Evolutionary conservation across 1,140 invertebrate species (phyloP).

Genomic region (Drosophila pachea): DNA sequence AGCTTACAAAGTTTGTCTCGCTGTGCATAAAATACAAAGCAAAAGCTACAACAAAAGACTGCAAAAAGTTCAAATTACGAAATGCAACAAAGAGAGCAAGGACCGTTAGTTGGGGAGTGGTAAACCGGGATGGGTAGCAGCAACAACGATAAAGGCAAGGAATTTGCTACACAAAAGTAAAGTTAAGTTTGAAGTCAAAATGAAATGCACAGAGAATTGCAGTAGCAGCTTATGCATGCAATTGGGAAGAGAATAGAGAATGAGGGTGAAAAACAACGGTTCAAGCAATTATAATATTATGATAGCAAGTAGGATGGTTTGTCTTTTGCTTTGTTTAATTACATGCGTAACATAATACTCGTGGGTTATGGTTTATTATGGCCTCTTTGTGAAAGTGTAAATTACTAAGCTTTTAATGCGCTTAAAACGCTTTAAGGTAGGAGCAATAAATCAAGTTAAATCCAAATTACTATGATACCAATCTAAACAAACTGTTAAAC

Average conservation of each 20-base stretch:
- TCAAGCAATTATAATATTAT: slow-evolving; percentile 22
- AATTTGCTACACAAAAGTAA: slow-evolving; percentile 65
- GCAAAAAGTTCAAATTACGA: slow-evolving; percentile 63
- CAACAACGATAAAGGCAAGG: slow-evolving; percentile 32
- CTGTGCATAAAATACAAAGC: slow-evolving; percentile 13
- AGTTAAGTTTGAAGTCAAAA: slow-evolving; percentile 56
- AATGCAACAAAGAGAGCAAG: slow-evolving; percentile 62
- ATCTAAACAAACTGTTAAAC: too few species aligned
- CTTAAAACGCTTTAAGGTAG: background rate
- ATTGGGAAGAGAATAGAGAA: background rate
- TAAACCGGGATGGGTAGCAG: background rate
- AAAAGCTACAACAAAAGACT: slow-evolving; percentile 20
- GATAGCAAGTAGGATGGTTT: background rate
- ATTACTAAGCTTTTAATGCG: slow-evolving; percentile 17
- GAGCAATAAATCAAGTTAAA: too few species aligned
- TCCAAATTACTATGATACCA: too few species aligned
- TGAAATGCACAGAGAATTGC: slow-evolving; percentile 21
- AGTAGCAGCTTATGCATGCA: background rate
- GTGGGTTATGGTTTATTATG: slow-evolving; percentile 29
- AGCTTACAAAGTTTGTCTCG: slow-evolving; percentile 21
- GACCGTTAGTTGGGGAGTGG: background rate
- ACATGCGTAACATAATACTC: slow-evolving; percentile 28
- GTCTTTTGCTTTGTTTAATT: slow-evolving; percentile 29
- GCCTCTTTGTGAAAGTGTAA: slow-evolving; percentile 8
- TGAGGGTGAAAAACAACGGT: slow-evolving; percentile 9